Conservation (phyloP, 2,888 invertebrate species). For the Amphipoea oculea region DNA sequence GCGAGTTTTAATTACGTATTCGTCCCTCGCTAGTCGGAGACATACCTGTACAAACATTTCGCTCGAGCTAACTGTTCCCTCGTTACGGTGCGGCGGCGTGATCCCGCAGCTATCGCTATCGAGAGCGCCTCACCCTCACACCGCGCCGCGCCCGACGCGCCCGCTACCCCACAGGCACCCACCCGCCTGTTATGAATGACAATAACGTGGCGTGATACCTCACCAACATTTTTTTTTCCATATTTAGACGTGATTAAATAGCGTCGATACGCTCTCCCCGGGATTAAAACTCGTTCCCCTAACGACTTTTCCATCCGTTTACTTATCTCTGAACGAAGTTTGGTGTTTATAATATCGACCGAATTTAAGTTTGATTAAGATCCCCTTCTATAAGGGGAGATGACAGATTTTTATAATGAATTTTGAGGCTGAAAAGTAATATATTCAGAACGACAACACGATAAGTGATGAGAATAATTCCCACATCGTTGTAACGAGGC, state of each 20-base stretch:
- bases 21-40: slow-evolving; percentile 57
- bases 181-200: slow-evolving; percentile 87
- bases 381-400: slow-evolving; percentile 75
- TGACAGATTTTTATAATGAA: slow-evolving; percentile 66
- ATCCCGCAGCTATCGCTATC: slow-evolving; percentile 81
- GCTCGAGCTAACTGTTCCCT: slow-evolving; percentile 76
- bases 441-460: slow-evolving; percentile 40
- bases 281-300: slow-evolving; percentile 85
- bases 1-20: slow-evolving; percentile 63
- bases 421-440: slow-evolving; percentile 52
- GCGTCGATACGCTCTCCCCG: slow-evolving; percentile 79
- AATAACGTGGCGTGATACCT: slow-evolving; percentile 87
- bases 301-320: slow-evolving; percentile 84
- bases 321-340: slow-evolving; percentile 85
- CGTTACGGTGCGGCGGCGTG: slow-evolving; percentile 79
- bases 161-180: slow-evolving; percentile 63
- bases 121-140: slow-evolving; percentile 72
- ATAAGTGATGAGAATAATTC: slow-evolving; percentile 47
- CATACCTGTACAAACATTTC: slow-evolving; percentile 72
- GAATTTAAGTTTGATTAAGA: slow-evolving; percentile 87
- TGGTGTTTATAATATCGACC: slow-evolving; percentile 86
- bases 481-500: slow-evolving; percentile 46
- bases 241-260: slow-evolving; percentile 89
- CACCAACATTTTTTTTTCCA: slow-evolving; percentile 84
- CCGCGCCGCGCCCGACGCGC: slow-evolving; percentile 60